These are phyloP conservation scores for Alligator sinensis DNA, from an alignment of 2,113 vertebrate genomes.

Conservation along the genomic window DNA sequence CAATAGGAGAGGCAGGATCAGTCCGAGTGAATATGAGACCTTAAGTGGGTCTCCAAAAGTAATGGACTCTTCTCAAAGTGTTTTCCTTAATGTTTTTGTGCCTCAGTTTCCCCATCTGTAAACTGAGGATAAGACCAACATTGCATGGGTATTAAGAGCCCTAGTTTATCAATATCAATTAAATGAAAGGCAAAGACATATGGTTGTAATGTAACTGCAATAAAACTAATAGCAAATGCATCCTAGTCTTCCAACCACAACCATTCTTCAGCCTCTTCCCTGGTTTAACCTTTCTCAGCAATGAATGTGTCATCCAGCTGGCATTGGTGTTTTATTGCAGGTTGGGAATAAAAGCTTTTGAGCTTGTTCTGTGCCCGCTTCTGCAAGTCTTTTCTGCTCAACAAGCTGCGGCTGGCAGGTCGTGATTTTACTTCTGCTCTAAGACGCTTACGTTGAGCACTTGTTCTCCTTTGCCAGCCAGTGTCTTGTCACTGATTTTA, in stretches of 20 bases:
- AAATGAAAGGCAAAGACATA: neutral
- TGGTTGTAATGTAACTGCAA: neutral
- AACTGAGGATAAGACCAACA: neutral
- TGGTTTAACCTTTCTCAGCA: constrained; percentile 4
- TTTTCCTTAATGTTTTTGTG: neutral
- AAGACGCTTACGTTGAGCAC: constrained; percentile 67
- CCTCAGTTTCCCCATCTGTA: neutral
- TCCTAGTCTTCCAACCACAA: neutral
- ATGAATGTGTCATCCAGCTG: neutral
- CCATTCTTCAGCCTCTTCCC: constrained; percentile 7
- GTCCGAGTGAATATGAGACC: neutral
- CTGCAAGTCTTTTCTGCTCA: constrained; percentile 41
- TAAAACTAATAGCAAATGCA: neutral
- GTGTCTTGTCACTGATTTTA: constrained; percentile 56
- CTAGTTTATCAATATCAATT: neutral
- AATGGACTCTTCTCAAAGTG: neutral
- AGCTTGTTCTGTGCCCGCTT: constrained; percentile 18
- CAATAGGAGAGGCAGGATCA: neutral
- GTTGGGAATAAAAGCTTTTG: constrained; percentile 11
- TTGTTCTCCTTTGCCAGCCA: constrained; percentile 55
- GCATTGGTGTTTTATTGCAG: neutral
- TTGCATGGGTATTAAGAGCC: neutral
- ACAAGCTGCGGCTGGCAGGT: constrained; percentile 43
- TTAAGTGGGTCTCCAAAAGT: neutral
- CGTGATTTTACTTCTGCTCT: constrained; percentile 16